These are phyloP conservation scores for Pomacea maculata DNA, from an alignment of 1,140 invertebrate genomes.

Conservation along the genomic window DNA sequence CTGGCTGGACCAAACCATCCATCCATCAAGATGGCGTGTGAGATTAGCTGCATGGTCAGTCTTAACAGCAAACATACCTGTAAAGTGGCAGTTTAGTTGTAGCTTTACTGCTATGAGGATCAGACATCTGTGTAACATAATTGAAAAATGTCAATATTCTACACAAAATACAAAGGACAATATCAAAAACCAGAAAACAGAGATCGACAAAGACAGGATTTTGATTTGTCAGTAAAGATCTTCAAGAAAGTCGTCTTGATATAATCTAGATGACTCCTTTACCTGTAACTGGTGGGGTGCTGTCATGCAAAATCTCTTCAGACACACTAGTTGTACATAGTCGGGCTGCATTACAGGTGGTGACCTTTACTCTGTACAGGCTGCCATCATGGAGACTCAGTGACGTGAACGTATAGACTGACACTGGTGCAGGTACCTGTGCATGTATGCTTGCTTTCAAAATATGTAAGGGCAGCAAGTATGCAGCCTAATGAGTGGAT, in stretches of 20 bases:
- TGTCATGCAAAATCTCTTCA: conserved; percentile 32
- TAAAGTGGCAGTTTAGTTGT: neutral
- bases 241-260: no score
- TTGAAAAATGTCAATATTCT: no score
- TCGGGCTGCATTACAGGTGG: conserved; percentile 38
- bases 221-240: no score
- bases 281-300: conserved; percentile 40
- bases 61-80: conserved; percentile 39
- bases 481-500: no score
- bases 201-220: neutral
- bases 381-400: conserved; percentile 42
- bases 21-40: conserved; percentile 22
- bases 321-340: conserved; percentile 32
- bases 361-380: conserved; percentile 36
- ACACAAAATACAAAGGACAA: neutral
- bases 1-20: conserved; percentile 34
- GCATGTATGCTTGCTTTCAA: no score
- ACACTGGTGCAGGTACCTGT: conserved; percentile 32
- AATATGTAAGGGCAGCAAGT: no score
- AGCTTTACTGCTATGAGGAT: neutral
- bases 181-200: no score
- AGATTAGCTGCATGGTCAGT: conserved; percentile 40
- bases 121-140: neutral
- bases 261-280: neutral
- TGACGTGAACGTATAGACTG: conserved; percentile 30